phyloP scores from a whole-genome alignment of 2,888 invertebrate species.

The Xestia ashworthii region DNA sequence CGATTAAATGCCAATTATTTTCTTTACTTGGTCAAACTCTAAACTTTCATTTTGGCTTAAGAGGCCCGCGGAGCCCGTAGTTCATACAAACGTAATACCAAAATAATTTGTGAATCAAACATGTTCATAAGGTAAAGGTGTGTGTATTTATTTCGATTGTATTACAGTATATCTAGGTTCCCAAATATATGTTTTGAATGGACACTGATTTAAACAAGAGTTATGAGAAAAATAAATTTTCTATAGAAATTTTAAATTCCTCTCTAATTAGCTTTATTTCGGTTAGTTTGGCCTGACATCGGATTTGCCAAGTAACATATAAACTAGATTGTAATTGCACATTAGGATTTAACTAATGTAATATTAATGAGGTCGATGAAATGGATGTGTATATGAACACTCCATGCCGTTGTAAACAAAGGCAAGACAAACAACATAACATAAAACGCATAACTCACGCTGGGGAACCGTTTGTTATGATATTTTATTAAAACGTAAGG shows the following conservation, averaged over 20 bases:
- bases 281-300: background rate
- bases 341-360: background rate
- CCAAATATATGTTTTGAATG: too few species aligned
- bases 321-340: background rate
- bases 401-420: slow-evolving; percentile 48
- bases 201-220: too few species aligned
- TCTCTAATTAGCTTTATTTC: background rate
- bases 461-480: slow-evolving; percentile 56
- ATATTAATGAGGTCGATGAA: background rate
- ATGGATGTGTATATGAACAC: slow-evolving; percentile 38
- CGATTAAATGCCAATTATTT: background rate
- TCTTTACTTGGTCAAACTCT: background rate
- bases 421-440: slow-evolving; percentile 49
- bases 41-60: too few species aligned
- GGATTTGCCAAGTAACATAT: background rate
- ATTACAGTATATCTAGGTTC: too few species aligned
- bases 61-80: too few species aligned
- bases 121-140: too few species aligned
- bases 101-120: too few species aligned
- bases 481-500: background rate
- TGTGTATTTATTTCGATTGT: too few species aligned
- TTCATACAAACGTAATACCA: too few species aligned
- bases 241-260: too few species aligned
- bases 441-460: slow-evolving; percentile 57
- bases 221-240: too few species aligned